Evolutionary conservation across 1,140 invertebrate species (phyloP), one percentile per base, ranked within the genome.

Genomic region (Bombus cullumanus): DNA sequence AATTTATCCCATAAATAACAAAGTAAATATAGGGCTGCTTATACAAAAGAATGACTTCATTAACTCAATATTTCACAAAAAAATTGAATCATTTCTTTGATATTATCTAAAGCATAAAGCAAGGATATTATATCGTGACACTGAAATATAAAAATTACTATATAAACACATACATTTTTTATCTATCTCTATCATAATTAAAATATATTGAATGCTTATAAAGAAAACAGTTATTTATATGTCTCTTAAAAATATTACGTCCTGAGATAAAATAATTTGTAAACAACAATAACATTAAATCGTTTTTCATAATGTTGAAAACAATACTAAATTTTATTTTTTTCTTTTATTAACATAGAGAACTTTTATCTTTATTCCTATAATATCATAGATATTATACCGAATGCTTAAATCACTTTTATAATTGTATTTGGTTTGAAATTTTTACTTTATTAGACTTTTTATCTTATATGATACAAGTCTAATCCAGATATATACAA

Each of bases 401-500:
- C 39, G 71, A 73, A 43, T 73, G 28, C 39, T 43, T 73, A 25
- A 71, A 71, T 71, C 68, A 71, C 10, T 71, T 41, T 71, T 68
- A 68, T 37, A 68, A 68, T 83, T 77, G 31, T 81, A 76, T 83
- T 83, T 83, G 81, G 81, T 84, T 84, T 84, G 64, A 72, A 84
- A 71, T 79, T 41, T 79, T 86, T 64, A 76, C 31, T 86, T 86
- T 77, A 77, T 86, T 86, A 86, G 53, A 86, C 72, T 78, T 64
- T 79, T 81, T 59, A 86, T 41, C 43, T 84, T 81, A 74, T 77
- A 86, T 76, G 77, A 89, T 84, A 87, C 81, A 82, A 87, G 78
- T 89, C 69, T 79, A 81, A 89, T 80, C 74, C 64, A 64, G 86
- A 90, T 77, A 85, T 90, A 82, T 76, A 90, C 80, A 77, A 62